These are phyloP conservation scores for Macrotrachela quadricornifera DNA, from an alignment of 1,140 invertebrate species.

Conservation along the genomic window DNA sequence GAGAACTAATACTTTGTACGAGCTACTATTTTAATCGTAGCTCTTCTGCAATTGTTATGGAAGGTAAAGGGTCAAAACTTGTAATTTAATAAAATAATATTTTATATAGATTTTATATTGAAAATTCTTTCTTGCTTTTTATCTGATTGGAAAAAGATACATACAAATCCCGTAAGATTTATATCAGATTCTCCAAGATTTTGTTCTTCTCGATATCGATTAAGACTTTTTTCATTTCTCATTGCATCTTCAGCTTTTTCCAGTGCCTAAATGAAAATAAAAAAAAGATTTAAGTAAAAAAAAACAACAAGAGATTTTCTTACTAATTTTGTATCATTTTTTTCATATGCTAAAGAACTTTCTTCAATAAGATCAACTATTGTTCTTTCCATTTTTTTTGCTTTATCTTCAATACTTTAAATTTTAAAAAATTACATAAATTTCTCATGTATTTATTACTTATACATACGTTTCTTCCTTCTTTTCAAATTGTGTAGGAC, in stretches of 20 bases:
- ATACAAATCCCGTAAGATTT: conserved; percentile 74
- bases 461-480: conserved; percentile 34
- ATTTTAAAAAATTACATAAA: conserved; percentile 30
- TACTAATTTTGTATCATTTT: conserved; percentile 27
- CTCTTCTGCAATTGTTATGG: too few relatives aligned
- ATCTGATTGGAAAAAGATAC: conserved; percentile 9
- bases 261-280: conserved; percentile 36
- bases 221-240: conserved; percentile 61
- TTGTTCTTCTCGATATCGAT: conserved; percentile 66
- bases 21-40: too few relatives aligned
- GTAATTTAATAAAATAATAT: too few relatives aligned
- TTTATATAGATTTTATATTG: conserved; percentile 9
- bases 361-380: conserved; percentile 44
- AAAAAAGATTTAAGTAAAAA: not conserved
- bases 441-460: too few relatives aligned
- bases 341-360: not conserved
- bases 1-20: too few relatives aligned
- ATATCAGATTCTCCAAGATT: conserved; percentile 67
- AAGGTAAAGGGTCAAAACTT: too few relatives aligned
- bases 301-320: not conserved
- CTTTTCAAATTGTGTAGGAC: conserved; percentile 50
- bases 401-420: conserved; percentile 55
- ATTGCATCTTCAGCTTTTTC: conserved; percentile 88
- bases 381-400: conserved; percentile 52
- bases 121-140: not conserved